A percentile compares a stretch with the other conserved stretches of the same genome.
phyloP scores from a whole-genome alignment of 2,888 invertebrate species.

The Aporophyla nigra region DNA sequence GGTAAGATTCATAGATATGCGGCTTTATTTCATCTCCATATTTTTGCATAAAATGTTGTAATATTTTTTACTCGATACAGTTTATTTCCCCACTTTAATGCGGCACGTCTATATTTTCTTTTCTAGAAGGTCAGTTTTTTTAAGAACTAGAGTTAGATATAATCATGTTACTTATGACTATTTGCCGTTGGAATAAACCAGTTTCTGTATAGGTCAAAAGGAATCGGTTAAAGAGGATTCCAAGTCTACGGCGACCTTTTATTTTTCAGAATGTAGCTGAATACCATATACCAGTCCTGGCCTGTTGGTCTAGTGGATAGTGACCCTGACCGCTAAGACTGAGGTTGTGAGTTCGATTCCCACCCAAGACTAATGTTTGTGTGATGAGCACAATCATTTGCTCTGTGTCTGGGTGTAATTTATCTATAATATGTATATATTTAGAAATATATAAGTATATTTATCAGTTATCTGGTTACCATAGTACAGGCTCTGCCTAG shows the following conservation, averaged over 20 bases:
- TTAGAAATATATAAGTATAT: too few relatives aligned
- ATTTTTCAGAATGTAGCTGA: too few relatives aligned
- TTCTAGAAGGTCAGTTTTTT: neutral
- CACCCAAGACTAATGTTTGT: too few relatives aligned
- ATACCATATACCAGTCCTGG: too few relatives aligned
- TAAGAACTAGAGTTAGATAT: neutral
- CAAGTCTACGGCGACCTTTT: neutral
- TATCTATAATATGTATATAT: too few relatives aligned
- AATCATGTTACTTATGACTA: neutral
- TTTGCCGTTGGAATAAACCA: neutral
- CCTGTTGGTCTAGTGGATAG: too few relatives aligned
- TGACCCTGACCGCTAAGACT: too few relatives aligned
- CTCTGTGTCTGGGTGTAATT: too few relatives aligned
- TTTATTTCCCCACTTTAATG: slow-evolving; percentile 16
- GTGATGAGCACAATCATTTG: too few relatives aligned
- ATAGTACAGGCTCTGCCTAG: too few relatives aligned
- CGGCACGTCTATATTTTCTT: neutral
- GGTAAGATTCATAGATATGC: slow-evolving; percentile 76
- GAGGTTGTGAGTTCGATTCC: too few relatives aligned
- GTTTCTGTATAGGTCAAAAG: neutral
- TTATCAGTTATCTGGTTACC: too few relatives aligned
- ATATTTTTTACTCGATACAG: slow-evolving; percentile 15
- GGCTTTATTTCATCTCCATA: slow-evolving; percentile 58
- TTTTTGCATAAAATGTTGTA: slow-evolving; percentile 55
- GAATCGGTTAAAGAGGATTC: neutral